phyloP scores from a whole-genome alignment of 2,888 invertebrate species.

The Epinotia bilunana region DNA sequence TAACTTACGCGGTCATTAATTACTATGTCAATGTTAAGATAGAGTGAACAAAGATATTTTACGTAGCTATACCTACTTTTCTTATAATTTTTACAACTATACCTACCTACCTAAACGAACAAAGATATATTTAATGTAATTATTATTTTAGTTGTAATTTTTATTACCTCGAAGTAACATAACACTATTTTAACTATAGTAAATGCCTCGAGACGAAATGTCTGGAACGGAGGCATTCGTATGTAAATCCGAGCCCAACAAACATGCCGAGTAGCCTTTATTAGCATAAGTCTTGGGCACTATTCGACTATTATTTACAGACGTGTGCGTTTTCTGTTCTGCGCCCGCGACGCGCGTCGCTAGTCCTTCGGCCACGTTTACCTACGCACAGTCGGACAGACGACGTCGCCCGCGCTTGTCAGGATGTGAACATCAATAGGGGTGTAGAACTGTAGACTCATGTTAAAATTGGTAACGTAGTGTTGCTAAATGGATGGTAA shows the following conservation, averaged over 20 bases:
- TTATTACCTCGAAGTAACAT: slow-evolving; percentile 35
- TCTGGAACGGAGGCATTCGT: slow-evolving; percentile 35
- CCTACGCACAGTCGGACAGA: no score
- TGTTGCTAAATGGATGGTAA: no score
- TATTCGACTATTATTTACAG: no score
- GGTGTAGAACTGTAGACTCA: no score
- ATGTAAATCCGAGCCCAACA: slow-evolving; percentile 31
- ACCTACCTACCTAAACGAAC: neutral
- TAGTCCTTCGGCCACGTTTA: no score
- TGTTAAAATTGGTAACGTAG: no score
- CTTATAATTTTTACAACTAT: neutral
- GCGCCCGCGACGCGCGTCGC: no score
- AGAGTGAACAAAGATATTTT: neutral
- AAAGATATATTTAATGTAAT: slow-evolving; percentile 1
- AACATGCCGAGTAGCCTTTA: slow-evolving; percentile 37
- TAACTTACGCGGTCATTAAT: no score
- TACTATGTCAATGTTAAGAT: neutral
- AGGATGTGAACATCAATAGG: no score
- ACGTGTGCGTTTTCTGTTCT: no score
- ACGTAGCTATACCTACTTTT: neutral
- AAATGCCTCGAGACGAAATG: slow-evolving; percentile 31
- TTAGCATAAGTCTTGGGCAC: slow-evolving; percentile 34
- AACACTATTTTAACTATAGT: slow-evolving; percentile 16
- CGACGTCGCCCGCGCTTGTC: no score
- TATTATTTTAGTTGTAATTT: slow-evolving; percentile 29